Evolutionary conservation across 2,888 invertebrate genomes (phyloP), one percentile per base, ranked within the genome.

Genomic region (Dryocosmus kuriphilus): DNA sequence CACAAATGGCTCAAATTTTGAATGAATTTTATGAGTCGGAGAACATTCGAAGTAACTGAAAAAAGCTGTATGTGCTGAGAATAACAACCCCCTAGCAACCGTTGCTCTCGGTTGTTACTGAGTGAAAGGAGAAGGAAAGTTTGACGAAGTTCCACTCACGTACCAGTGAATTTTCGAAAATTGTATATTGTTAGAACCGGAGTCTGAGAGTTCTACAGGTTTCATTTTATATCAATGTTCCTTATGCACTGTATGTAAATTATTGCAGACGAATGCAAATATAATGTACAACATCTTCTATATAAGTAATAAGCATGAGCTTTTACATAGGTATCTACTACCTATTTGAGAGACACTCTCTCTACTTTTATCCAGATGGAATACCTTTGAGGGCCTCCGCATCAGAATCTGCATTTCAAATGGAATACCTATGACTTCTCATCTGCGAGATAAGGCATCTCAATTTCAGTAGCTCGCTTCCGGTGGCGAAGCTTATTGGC

Each of bases 401-500:
- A 83, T 82, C 82, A 77, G 79, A 80, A 77, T 82, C 85, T 86
- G 82, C 84, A 84, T 86, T 85, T 65, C 81, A 84, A 84, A 81
- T 81, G 79, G 79, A 83, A 83, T 85, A 84, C 86, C 83, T 73
- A n/a, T 24, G 67, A 75, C 74, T 81, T 81, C 76, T 77, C 76
- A 76, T 75, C 61, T 75, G 61, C 57, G 57, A 86, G 89, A 89
- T 90, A 89, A 89, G 88, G 86, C 85, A 87, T 88, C 88, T 88
- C 88, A 87, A 88, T 88, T 90, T 87, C 86, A 85, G 82, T 61
- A 24, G 30, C 71, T 71, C 19, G 30, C 71, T 71, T 71, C n/a
- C 71, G n/a, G 71, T 71, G 51, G 75, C 65, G 74, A 67, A 46
- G 32, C 51, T 67, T 71, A 74, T 71, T 78, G 75, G 35, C 74